Evolutionary conservation across 35 echinoderm and acorn worm species (phyloP).

Genomic region (Diadema setosum): DNA sequence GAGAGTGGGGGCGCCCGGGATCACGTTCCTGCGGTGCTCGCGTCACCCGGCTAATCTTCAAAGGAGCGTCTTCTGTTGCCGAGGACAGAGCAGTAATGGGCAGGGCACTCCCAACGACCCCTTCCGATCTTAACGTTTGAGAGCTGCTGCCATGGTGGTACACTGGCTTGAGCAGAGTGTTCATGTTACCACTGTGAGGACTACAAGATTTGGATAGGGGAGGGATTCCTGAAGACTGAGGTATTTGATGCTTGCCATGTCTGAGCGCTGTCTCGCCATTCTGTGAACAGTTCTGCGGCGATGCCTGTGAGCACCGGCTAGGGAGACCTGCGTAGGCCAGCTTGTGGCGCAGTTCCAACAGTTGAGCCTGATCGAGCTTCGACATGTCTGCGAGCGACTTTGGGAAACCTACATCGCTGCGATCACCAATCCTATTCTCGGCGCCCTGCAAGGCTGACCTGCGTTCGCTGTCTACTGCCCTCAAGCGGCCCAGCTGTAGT

Average conservation of each 20-base stretch:
- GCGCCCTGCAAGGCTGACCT: conserved; percentile 6
- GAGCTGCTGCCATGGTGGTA: neutral
- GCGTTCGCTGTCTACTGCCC: conserved; percentile 14
- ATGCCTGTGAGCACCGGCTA: neutral
- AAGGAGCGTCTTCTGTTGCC: neutral
- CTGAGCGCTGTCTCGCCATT: neutral
- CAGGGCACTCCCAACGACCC: neutral
- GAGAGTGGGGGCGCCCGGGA: neutral
- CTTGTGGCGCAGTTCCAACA: neutral
- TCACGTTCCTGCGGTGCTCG: neutral
- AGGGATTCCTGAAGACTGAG: neutral
- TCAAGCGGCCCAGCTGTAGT: conserved; percentile 44
- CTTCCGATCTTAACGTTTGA: neutral
- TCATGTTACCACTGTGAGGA: neutral
- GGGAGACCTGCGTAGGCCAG: neutral
- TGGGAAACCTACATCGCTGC: neutral
- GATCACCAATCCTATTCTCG: neutral
- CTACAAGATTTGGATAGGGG: neutral
- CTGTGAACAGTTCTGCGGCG: neutral
- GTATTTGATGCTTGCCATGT: neutral
- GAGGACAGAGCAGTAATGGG: neutral
- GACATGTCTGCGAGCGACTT: neutral
- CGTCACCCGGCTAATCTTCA: neutral
- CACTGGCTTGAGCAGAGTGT: neutral
- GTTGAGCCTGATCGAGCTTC: neutral